Evolutionary conservation across 2,797 vertebrate genomes (phyloP).

Genomic region (Agapornis canus): DNA sequence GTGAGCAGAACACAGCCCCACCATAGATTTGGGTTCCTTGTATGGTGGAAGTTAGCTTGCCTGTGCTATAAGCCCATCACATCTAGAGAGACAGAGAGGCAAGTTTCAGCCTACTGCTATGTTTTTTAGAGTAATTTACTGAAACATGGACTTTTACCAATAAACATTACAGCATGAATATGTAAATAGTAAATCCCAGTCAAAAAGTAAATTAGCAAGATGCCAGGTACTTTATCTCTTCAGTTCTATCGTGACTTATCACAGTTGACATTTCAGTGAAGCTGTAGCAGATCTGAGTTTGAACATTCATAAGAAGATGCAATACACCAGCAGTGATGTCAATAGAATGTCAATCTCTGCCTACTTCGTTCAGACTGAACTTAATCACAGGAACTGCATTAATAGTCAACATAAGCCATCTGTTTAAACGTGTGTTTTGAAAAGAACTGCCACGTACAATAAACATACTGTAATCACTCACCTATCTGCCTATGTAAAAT

Average conservation of each 20-base stretch:
- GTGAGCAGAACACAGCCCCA: neutral
- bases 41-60: neutral
- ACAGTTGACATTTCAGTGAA: constrained; percentile 42
- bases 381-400: constrained; percentile 65
- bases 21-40: rapidly evolving
- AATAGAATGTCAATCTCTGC: neutral
- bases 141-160: neutral
- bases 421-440: constrained; percentile 67
- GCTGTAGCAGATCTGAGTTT: neutral
- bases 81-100: neutral
- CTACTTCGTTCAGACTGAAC: constrained; percentile 7
- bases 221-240: constrained; percentile 11
- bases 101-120: neutral
- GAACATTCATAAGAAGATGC: constrained; percentile 31
- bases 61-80: neutral
- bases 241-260: neutral
- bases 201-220: constrained; percentile 8
- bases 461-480: constrained; percentile 57
- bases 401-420: constrained; percentile 70
- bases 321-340: constrained; percentile 46
- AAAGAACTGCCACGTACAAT: constrained; percentile 41
- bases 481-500: neutral
- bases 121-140: constrained; percentile 4
- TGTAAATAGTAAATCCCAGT: neutral
- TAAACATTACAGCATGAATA: neutral